Percentiles rank a stretch among this genome's conserved stretches.
Evolutionary conservation across 30 jellyfish, hydroid and myxozoan species (phyloP).

Genomic region (Cassiopea andromeda): DNA sequence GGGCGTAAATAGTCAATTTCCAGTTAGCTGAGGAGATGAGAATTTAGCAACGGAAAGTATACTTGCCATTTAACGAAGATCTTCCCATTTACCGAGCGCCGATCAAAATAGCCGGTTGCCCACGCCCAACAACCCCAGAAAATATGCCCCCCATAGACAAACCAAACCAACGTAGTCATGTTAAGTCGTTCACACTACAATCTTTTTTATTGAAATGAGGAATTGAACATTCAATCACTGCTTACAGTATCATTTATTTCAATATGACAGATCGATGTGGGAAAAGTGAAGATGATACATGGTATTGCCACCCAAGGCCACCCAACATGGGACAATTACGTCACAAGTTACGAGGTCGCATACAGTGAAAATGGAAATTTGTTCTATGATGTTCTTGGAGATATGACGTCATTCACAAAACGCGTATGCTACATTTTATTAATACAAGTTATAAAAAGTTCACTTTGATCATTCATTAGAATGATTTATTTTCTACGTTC

Average conservation of each 20-base stretch:
- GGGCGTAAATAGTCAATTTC: too few relatives aligned
- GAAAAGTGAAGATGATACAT: constrained; percentile 21
- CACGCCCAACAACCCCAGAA: too few relatives aligned
- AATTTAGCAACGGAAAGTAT: too few relatives aligned
- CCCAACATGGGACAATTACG: constrained; percentile 78
- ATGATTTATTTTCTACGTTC: too few relatives aligned
- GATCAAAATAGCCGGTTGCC: too few relatives aligned
- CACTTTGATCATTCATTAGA: background rate
- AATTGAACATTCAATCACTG: background rate
- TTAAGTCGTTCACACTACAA: too few relatives aligned
- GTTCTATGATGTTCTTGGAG: constrained; percentile 19
- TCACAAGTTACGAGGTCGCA: constrained; percentile 58
- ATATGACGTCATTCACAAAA: background rate
- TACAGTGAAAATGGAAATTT: constrained; percentile 72
- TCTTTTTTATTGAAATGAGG: too few relatives aligned
- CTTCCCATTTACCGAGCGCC: too few relatives aligned
- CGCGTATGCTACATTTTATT: background rate
- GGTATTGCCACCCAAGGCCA: constrained; percentile 95
- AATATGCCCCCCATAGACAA: too few relatives aligned
- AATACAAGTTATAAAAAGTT: background rate
- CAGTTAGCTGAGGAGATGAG: too few relatives aligned
- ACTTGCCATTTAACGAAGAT: too few relatives aligned
- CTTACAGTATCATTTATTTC: background rate
- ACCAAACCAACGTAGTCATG: too few relatives aligned
- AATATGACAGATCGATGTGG: constrained; percentile 65